Base-by-base conservation (phyloP, 2,113 vertebrate species). In the Pontoporia blainvillei region DNA sequence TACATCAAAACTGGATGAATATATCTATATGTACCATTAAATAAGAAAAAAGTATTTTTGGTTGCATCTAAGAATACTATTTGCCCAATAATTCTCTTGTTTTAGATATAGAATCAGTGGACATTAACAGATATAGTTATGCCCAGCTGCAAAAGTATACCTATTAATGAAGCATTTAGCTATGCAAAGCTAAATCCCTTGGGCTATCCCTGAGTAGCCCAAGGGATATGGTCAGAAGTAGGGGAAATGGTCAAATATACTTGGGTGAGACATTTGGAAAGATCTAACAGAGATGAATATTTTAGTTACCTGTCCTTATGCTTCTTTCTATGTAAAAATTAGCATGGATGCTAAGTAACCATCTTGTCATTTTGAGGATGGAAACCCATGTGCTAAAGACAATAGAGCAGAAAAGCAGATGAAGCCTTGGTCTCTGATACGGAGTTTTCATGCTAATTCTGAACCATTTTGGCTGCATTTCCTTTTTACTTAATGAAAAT, bases 21-120 rank as follows among this genome's bases (percentile, higher is more conserved):
- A 15, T 59, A 57, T 87, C 6, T 97, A 76, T 73, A 89, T 61
- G 25, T 86, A 52, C 54, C 92, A 73, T 88, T 86, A 92, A 97
- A 62, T 41, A 79, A 64, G 54, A 87, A 84, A 96, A 93, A 95
- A 39, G 9, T 29, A 25, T 84, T 54, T 86, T 44, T 29, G 59
- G 15, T 15, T 86, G 46, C 49, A 59, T 78, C 17, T 85, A 54
- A 93, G 41, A 57, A 93, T 62, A 49, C 17, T 34, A 49, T 2
- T 29, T 90, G 12, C 5, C 18, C 27, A 67, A 6, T 31, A 69
- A 81, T 23, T 6, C 34, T 73, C 64, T 34, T 49, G 6, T 59
- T n/a, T 86, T 78, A 78, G 39, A 61, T 2, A 57, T 14, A 92
- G 31, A 94, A 72, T 67, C 46, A 39, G 0, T 62, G 14, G 62